phyloP scores from a whole-genome alignment of 2,797 vertebrate species.

The Anisognathus igniventris region DNA sequence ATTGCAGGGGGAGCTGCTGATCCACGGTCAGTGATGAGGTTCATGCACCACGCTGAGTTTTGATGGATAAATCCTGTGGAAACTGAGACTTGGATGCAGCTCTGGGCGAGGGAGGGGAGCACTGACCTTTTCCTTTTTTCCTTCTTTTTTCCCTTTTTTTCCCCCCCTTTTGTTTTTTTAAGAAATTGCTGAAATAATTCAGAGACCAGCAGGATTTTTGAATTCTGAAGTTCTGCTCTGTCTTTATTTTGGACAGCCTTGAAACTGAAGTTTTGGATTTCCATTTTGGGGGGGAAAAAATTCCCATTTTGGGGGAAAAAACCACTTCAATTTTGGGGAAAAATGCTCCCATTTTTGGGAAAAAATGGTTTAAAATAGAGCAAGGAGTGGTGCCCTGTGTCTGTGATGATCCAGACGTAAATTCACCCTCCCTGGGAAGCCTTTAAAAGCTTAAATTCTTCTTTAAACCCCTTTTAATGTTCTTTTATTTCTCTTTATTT shows the following conservation, averaged over 20 bases:
- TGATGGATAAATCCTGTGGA: not conserved
- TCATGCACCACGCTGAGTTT: constrained; percentile 68
- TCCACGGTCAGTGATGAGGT: constrained; percentile 52
- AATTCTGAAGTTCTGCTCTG: not conserved
- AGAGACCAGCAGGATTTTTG: not conserved
- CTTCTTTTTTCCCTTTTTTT: not conserved
- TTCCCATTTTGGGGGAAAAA: too few relatives aligned
- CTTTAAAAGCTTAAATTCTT: not conserved
- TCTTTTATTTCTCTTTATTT: not conserved
- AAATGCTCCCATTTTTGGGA: not conserved
- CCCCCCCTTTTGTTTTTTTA: too few relatives aligned
- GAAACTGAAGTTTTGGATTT: not conserved
- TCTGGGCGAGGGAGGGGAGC: not conserved
- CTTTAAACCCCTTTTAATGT: not conserved
- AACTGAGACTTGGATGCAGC: constrained; percentile 20
- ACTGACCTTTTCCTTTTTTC: too few relatives aligned
- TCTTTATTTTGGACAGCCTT: not conserved
- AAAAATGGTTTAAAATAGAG: not conserved
- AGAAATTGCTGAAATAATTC: not conserved
- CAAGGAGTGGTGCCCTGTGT: not conserved
- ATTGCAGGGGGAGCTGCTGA: not conserved
- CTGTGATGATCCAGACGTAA: not conserved
- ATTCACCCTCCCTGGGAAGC: not conserved
- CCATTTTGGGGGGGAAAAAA: too few relatives aligned
- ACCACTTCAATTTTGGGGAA: not conserved